Evolutionary conservation across 2,888 invertebrate genomes (phyloP).

Genomic region (Ditula angustiorana): DNA sequence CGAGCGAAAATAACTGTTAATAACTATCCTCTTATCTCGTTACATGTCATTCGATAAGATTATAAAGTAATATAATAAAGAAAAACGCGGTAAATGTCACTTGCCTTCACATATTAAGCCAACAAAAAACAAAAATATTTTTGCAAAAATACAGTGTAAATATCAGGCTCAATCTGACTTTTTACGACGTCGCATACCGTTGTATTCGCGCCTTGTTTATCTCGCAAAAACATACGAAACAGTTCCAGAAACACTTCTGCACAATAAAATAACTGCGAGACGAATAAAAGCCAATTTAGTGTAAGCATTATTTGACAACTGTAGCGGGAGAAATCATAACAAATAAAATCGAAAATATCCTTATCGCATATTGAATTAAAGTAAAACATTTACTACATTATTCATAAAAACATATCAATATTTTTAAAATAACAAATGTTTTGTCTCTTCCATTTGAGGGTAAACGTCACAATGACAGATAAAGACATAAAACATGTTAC

Average conservation of each 20-base stretch:
- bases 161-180: not conserved
- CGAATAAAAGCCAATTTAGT: not conserved
- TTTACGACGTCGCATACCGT: constrained; percentile 7
- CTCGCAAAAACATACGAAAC: constrained; percentile 1
- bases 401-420: not conserved
- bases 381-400: not conserved
- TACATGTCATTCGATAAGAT: not conserved
- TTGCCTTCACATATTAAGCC: not conserved
- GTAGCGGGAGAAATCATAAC: not conserved
- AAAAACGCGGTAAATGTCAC: not conserved
- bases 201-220: constrained; percentile 13
- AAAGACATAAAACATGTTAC: too few species aligned
- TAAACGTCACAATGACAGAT: too few species aligned
- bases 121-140: not conserved
- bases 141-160: not conserved
- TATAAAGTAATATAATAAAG: not conserved
- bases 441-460: too few species aligned
- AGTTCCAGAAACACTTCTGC: not conserved
- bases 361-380: not conserved
- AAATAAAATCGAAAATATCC: not conserved
- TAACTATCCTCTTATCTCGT: not conserved
- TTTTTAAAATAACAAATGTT: not conserved
- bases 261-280: not conserved
- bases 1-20: not conserved
- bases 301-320: not conserved